These are phyloP conservation scores for Zygothrica quintamaculata DNA, from an alignment of 2,888 invertebrate species.

Conservation along the genomic window DNA sequence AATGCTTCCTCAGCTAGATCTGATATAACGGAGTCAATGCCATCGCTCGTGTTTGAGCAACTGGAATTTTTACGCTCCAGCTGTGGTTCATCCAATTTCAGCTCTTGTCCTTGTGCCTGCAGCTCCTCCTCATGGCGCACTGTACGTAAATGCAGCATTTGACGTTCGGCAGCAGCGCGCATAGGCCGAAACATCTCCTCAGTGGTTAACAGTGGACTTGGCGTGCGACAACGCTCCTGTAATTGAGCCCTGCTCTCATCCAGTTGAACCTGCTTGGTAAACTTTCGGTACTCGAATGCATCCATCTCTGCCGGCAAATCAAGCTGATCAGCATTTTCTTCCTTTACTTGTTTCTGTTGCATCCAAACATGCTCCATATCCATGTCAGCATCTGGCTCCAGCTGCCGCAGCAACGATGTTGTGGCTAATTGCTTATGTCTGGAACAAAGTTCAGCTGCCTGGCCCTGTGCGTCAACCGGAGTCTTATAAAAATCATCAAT, in stretches of 20 bases:
- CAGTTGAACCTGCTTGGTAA: constrained; percentile 57
- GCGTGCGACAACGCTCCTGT: constrained; percentile 63
- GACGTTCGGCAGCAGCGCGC: constrained; percentile 75
- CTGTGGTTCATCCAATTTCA: constrained; percentile 53
- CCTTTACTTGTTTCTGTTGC: constrained; percentile 10
- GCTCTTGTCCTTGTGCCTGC: constrained; percentile 41
- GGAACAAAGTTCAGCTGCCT: constrained; percentile 59
- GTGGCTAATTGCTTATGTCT: constrained; percentile 57
- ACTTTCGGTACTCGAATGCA: constrained; percentile 48
- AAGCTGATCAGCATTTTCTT: constrained; percentile 1
- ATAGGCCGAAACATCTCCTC: constrained; percentile 74
- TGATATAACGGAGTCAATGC: constrained; percentile 82
- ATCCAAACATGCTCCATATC: constrained; percentile 58
- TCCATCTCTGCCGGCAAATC: constrained; percentile 29
- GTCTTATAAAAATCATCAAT: constrained; percentile 81
- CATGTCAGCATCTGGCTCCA: constrained; percentile 51
- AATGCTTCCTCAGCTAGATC: constrained; percentile 82
- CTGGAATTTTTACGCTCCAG: constrained; percentile 72
- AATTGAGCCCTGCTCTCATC: constrained; percentile 60
- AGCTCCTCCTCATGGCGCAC: constrained; percentile 79
- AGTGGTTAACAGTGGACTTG: constrained; percentile 69
- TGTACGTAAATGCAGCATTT: constrained; percentile 69
- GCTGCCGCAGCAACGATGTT: constrained; percentile 42
- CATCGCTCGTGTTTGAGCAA: constrained; percentile 82
- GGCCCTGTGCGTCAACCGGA: constrained; percentile 76